Percentiles rank a stretch among this genome's conserved stretches.
phyloP scores from a whole-genome alignment of 2,888 invertebrate species.

The Caenorhabditis sulstoni region DNA sequence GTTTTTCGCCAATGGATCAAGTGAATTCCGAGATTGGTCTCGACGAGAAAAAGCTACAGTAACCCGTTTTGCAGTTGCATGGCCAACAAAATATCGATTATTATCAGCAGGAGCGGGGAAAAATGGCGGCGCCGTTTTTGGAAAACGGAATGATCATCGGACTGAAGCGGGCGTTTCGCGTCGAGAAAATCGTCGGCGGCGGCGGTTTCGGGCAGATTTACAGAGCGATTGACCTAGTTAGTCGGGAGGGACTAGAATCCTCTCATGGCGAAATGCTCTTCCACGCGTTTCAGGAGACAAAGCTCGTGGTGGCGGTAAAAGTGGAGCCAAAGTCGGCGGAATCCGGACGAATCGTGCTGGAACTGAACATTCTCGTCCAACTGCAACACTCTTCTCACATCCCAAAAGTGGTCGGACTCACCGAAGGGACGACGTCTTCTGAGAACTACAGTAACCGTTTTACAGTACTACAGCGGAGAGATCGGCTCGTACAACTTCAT shows the following conservation, averaged over 20 bases:
- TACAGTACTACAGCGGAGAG: constrained; percentile 73
- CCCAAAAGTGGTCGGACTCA: constrained; percentile 64
- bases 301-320: constrained; percentile 74
- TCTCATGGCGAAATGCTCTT: too few species aligned
- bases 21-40: too few species aligned
- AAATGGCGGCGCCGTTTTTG: constrained; percentile 52
- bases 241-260: too few species aligned
- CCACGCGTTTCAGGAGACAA: constrained; percentile 34
- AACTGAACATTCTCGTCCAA: constrained; percentile 69
- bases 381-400: constrained; percentile 63
- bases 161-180: constrained; percentile 37
- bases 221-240: constrained; percentile 67
- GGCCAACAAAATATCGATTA: constrained; percentile 40
- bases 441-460: neutral
- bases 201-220: constrained; percentile 79
- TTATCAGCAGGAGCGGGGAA: constrained; percentile 42
- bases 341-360: constrained; percentile 74
- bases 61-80: constrained; percentile 23
- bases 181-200: constrained; percentile 73
- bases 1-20: constrained; percentile 48
- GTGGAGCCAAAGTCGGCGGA: constrained; percentile 73
- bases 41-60: neutral
- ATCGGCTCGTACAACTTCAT: constrained; percentile 71
- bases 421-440: neutral
- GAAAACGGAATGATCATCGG: constrained; percentile 57